Percentiles rank a stretch among this genome's conserved stretches.
These are phyloP conservation scores for Centropus bengalensis DNA, from an alignment of 2,113 vertebrate species.

Conservation along the genomic window DNA sequence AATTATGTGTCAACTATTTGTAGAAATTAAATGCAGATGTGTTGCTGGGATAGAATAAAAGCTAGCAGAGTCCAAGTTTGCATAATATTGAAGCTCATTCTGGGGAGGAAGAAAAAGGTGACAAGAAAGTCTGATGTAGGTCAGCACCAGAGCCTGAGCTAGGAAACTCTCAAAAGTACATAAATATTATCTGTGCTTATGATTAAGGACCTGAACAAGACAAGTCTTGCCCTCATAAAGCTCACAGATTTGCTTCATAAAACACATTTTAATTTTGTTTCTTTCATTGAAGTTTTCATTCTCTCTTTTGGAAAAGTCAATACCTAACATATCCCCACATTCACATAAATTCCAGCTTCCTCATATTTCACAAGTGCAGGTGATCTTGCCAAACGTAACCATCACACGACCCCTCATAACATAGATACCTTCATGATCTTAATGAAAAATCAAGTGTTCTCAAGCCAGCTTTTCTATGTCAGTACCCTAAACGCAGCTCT, in stretches of 20 bases:
- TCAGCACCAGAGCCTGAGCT: background rate
- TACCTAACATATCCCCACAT: background rate
- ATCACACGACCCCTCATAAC: fast-evolving
- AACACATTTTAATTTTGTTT: fast-evolving
- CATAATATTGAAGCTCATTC: background rate
- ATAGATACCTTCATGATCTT: background rate
- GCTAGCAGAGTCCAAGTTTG: background rate
- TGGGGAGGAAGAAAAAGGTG: background rate
- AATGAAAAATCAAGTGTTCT: background rate
- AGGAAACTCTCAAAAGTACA: background rate
- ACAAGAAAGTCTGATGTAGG: background rate
- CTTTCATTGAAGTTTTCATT: background rate
- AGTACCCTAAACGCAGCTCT: background rate
- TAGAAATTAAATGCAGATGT: background rate
- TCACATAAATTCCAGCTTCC: background rate
- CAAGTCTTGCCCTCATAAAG: background rate
- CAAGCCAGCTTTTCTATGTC: background rate
- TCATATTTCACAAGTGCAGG: background rate
- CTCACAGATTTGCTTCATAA: background rate
- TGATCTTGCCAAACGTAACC: fast-evolving
- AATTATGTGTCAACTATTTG: background rate
- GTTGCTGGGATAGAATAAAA: background rate
- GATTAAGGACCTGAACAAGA: background rate
- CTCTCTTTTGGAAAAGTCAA: background rate
- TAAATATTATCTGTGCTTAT: background rate